phyloP scores from a whole-genome alignment of 1,140 invertebrate species.

The Plectrocnemia conspersa region DNA sequence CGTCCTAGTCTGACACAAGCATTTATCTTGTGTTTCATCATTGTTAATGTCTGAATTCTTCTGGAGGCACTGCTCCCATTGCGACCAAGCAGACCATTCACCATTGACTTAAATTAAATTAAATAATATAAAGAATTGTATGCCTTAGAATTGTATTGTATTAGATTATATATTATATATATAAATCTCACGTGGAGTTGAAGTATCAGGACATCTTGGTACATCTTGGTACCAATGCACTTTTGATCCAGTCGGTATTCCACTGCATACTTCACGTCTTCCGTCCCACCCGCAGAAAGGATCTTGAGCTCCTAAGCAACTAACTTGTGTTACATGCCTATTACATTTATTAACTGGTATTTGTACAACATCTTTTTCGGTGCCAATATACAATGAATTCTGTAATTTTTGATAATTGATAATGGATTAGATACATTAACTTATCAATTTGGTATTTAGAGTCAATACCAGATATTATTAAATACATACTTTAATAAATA shows the following conservation, averaged over 20 bases:
- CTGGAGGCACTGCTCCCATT: slow-evolving; percentile 61
- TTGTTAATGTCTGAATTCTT: slow-evolving; percentile 38
- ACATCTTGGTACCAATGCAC: slow-evolving; percentile 70
- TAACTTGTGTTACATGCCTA: slow-evolving; percentile 61
- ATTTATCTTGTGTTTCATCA: slow-evolving; percentile 56
- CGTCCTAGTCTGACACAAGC: slow-evolving; percentile 68
- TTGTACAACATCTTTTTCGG: slow-evolving; percentile 58
- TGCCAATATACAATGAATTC: slow-evolving; percentile 69
- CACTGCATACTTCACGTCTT: slow-evolving; percentile 59
- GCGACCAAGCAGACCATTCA: slow-evolving; percentile 69
- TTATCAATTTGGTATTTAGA: no score
- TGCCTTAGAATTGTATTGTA: no score
- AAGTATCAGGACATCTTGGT: slow-evolving; percentile 61
- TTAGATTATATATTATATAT: not conserved
- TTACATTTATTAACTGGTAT: slow-evolving; percentile 69
- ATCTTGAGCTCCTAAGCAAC: slow-evolving; percentile 77
- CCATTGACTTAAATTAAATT: slow-evolving; percentile 59
- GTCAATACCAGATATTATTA: no score
- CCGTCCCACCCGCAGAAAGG: slow-evolving; percentile 87
- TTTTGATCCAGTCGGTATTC: slow-evolving; percentile 57
- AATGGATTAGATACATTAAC: no score
- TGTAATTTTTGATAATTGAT: slow-evolving; percentile 3
- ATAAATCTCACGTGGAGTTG: slow-evolving; percentile 40
- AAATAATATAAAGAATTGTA: slow-evolving; percentile 7
- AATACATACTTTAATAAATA: slow-evolving; percentile 5